Conservation (phyloP, 2,888 invertebrate genomes). For the Plebejus anna region DNA sequence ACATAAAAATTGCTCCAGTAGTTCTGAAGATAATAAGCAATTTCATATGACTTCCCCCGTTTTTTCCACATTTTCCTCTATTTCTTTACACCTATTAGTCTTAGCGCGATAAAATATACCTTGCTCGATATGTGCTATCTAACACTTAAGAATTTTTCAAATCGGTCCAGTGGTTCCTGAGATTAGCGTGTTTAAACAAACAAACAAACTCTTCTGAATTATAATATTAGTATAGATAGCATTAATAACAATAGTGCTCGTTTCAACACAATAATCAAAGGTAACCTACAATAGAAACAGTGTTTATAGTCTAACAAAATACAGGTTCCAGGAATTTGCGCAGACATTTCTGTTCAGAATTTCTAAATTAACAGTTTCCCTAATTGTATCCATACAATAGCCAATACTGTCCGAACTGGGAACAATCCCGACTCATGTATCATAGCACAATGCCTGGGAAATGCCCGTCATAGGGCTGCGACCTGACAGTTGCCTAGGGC, state of each 20-base stretch:
- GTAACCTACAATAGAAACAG: neutral
- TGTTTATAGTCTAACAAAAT: neutral
- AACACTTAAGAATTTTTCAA: too few species aligned
- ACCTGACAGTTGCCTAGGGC: neutral
- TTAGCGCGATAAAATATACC: too few species aligned
- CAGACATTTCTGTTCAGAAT: neutral
- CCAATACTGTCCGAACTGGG: neutral
- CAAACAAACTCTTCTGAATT: too few species aligned
- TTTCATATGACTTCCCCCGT: too few species aligned
- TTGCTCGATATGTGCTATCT: too few species aligned
- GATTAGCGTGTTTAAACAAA: too few species aligned
- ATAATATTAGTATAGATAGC: too few species aligned
- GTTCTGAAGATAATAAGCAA: too few species aligned
- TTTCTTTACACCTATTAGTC: too few species aligned
- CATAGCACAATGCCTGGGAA: slow-evolving; percentile 5
- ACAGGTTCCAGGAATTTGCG: neutral
- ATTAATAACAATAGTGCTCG: neutral
- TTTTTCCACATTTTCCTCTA: too few species aligned
- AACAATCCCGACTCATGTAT: neutral
- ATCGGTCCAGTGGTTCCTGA: too few species aligned
- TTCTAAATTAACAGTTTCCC: slow-evolving; percentile 8
- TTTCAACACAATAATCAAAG: neutral
- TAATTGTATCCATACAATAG: slow-evolving; percentile 5
- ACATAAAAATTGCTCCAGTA: too few species aligned
- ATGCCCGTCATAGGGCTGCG: slow-evolving; percentile 4